Conservation (phyloP, 2,113 vertebrate species). For the Xerus inauris region DNA sequence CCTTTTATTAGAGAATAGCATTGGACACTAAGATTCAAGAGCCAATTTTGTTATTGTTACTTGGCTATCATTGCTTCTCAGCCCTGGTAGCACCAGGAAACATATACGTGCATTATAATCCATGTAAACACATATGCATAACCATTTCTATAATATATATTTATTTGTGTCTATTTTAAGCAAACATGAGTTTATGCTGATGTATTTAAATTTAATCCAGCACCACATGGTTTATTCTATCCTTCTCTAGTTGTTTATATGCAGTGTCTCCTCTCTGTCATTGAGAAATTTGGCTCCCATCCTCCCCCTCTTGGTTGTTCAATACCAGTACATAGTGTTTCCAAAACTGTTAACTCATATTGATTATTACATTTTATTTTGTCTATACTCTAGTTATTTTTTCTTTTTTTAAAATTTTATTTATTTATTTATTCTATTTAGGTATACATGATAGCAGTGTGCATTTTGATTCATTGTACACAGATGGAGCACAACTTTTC, state of each 20-base stretch:
- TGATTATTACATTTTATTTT: neutral
- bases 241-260: neutral
- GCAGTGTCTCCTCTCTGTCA: neutral
- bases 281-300: neutral
- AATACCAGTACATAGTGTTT: neutral
- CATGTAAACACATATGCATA: neutral
- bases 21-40: neutral
- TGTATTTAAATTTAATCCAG: neutral
- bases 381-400: neutral
- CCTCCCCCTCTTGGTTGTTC: neutral
- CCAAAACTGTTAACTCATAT: neutral
- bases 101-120: neutral
- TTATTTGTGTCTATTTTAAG: neutral
- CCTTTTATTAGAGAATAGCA: neutral
- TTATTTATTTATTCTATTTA: too few relatives aligned
- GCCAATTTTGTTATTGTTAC: neutral
- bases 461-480: too few relatives aligned
- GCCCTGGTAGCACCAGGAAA: neutral
- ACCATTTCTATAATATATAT: neutral
- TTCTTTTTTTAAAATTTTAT: too few relatives aligned
- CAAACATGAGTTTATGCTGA: neutral
- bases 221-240: neutral
- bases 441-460: too few relatives aligned
- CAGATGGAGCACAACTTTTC: too few relatives aligned
- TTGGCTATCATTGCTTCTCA: neutral